These are phyloP conservation scores for Apodemus agrarius DNA, from an alignment of 2,797 vertebrate species.

Conservation along the genomic window DNA sequence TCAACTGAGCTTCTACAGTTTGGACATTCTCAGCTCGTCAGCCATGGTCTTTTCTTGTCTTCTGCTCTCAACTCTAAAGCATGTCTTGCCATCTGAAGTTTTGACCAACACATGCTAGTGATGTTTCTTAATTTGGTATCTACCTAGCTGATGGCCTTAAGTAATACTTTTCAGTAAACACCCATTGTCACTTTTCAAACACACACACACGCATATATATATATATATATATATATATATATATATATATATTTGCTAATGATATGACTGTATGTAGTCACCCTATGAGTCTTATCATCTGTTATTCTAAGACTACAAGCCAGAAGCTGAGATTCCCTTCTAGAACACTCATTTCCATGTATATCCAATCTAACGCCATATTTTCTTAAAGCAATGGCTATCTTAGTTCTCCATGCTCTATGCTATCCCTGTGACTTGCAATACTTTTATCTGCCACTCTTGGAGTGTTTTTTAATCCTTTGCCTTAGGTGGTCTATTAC, in stretches of 20 bases:
- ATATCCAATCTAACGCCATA: not conserved
- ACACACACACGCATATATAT: not conserved
- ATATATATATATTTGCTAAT: not conserved
- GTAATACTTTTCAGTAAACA: not conserved
- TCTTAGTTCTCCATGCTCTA: not conserved
- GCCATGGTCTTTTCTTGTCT: not conserved
- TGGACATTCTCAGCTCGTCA: not conserved
- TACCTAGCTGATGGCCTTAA: not conserved
- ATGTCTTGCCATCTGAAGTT: not conserved
- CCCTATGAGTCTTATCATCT: not conserved
- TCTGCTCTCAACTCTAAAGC: not conserved
- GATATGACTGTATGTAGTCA: not conserved
- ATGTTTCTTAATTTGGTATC: not conserved
- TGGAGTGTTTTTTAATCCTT: not conserved
- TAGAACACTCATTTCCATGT: fast-evolving
- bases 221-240: too few relatives aligned
- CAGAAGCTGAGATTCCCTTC: not conserved
- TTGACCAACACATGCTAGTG: not conserved
- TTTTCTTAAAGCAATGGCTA: not conserved
- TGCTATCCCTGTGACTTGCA: not conserved
- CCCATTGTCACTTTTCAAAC: not conserved
- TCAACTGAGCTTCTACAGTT: not conserved
- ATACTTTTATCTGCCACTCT: not conserved
- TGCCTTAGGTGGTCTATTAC: not conserved
- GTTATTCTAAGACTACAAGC: not conserved